phyloP scores from a whole-genome alignment of 2,888 invertebrate species.

The Trypoxylon attenuatum region DNA sequence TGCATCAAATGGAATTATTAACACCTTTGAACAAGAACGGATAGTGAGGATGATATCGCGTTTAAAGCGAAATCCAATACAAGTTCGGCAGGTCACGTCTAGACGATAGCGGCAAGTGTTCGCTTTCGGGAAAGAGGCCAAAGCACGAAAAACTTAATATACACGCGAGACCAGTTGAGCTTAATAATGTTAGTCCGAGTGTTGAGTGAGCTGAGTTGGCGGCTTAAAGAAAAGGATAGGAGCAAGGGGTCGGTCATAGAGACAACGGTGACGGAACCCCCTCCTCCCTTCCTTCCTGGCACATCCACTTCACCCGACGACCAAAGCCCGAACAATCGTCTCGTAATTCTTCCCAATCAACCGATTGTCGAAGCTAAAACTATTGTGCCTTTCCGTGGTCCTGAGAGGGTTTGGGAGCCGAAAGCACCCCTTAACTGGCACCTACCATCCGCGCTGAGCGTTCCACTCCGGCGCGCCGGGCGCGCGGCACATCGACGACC shows the following conservation, averaged over 20 bases:
- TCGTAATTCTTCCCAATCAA: conserved; percentile 71
- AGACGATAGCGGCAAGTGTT: too few relatives aligned
- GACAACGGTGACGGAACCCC: too few relatives aligned
- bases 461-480: background rate
- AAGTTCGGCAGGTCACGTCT: too few relatives aligned
- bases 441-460: conserved; percentile 20
- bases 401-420: conserved; percentile 19
- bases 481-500: conserved; percentile 22
- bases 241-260: too few relatives aligned
- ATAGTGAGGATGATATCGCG: too few relatives aligned
- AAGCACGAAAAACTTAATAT: conserved; percentile 35
- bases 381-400: conserved; percentile 62
- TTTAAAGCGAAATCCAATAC: too few relatives aligned
- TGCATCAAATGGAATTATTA: too few relatives aligned
- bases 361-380: conserved; percentile 69
- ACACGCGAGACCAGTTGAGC: conserved; percentile 37
- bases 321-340: conserved; percentile 64
- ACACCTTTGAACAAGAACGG: too few relatives aligned
- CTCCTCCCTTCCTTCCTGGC: conserved; percentile 43
- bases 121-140: background rate
- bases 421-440: conserved; percentile 43
- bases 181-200: conserved; percentile 63
- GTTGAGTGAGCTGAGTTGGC: conserved; percentile 66
- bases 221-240: conserved; percentile 42
- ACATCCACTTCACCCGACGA: conserved; percentile 59